Percentiles rank a stretch among this genome's conserved stretches.
These are phyloP conservation scores for Jaculus jaculus DNA, from an alignment of 2,113 vertebrate species.

Conservation along the genomic window DNA sequence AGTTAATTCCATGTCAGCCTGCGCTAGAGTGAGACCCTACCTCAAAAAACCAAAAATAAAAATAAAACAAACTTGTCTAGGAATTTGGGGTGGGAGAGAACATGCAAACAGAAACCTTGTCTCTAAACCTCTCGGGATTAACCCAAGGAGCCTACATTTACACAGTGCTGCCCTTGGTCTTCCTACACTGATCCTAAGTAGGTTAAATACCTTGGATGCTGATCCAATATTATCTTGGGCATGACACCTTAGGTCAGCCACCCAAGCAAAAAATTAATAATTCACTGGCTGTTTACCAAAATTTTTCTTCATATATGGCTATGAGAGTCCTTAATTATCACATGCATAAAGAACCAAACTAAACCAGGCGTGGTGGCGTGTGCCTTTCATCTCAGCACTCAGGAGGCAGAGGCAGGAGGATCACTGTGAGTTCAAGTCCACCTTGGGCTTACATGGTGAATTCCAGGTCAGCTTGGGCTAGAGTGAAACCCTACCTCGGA, in stretches of 20 bases:
- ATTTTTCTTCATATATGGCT: background rate
- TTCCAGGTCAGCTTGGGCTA: too few relatives aligned
- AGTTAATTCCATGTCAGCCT: too few relatives aligned
- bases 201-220: slow-evolving; percentile 26
- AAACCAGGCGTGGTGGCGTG: too few relatives aligned
- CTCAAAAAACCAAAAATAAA: too few relatives aligned
- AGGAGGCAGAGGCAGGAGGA: too few relatives aligned
- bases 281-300: slow-evolving; percentile 17
- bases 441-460: too few relatives aligned
- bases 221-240: slow-evolving; percentile 21
- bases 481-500: too few relatives aligned
- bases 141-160: background rate
- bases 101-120: background rate
- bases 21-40: too few relatives aligned
- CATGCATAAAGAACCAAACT: background rate
- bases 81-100: too few relatives aligned
- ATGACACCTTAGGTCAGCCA: background rate
- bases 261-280: background rate
- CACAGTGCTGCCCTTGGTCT: background rate
- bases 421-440: too few relatives aligned
- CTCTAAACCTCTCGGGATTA: slow-evolving; percentile 37
- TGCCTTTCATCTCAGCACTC: too few relatives aligned
- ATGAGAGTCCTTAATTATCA: background rate
- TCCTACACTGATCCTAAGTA: slow-evolving; percentile 18
- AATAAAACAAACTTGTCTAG: too few relatives aligned